Conservation (phyloP, 2,888 invertebrate genomes). For the Apodemia zela region DNA sequence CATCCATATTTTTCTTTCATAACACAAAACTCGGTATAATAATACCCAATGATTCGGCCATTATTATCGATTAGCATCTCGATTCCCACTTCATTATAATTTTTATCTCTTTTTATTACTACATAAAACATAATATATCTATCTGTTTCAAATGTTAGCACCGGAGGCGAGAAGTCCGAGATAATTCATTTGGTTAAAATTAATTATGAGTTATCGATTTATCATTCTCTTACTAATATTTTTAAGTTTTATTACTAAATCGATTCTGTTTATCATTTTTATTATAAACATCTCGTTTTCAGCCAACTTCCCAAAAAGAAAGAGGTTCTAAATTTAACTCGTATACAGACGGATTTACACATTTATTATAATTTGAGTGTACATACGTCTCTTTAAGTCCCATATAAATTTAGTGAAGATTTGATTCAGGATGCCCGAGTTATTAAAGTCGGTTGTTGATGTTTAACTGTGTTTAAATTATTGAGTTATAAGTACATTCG, state of each 20-base stretch:
- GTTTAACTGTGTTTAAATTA: too few relatives aligned
- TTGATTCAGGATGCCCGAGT: too few relatives aligned
- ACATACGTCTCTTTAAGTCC: too few relatives aligned
- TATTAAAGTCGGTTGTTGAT: too few relatives aligned
- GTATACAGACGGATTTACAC: too few relatives aligned
- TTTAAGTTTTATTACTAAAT: slow-evolving; percentile 13
- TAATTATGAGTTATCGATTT: slow-evolving; percentile 40
- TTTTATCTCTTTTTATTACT: slow-evolving; percentile 6
- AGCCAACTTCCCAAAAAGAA: too few relatives aligned
- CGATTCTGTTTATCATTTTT: neutral
- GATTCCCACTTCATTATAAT: slow-evolving; percentile 8
- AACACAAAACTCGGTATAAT: neutral
- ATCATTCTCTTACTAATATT: slow-evolving; percentile 20
- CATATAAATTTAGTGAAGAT: too few relatives aligned
- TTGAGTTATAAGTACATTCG: too few relatives aligned
- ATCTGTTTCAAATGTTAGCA: slow-evolving; percentile 35
- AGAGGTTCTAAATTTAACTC: too few relatives aligned
- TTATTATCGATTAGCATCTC: slow-evolving; percentile 10
- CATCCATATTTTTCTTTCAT: neutral
- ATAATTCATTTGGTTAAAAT: slow-evolving; percentile 60
- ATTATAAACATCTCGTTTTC: slow-evolving; percentile 14
- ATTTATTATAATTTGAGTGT: too few relatives aligned
- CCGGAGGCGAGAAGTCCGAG: slow-evolving; percentile 59
- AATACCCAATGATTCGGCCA: slow-evolving; percentile 3
- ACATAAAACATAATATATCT: slow-evolving; percentile 13